Percentiles rank a stretch among this genome's conserved stretches.
Conservation (phyloP, 2,113 vertebrate species). For the Ceyx margarethae region DNA sequence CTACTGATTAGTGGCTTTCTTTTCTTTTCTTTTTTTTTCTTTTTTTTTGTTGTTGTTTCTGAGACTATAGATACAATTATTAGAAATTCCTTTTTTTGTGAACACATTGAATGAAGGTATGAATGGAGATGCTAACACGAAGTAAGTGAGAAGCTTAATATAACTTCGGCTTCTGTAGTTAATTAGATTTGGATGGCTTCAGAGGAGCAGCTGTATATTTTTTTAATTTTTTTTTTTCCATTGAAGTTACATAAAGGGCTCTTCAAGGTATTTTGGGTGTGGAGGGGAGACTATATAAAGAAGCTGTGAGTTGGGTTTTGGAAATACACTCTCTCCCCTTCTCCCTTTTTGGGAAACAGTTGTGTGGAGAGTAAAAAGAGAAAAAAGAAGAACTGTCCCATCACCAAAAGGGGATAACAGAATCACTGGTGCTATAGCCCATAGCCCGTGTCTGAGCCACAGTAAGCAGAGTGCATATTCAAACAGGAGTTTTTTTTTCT, state of each 20-base stretch:
- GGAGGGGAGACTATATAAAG: slow-evolving; percentile 58
- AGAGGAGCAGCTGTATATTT: slow-evolving; percentile 75
- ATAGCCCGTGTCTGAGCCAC: not conserved
- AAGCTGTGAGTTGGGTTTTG: slow-evolving; percentile 61
- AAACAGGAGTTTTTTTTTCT: not conserved
- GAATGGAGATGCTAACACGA: slow-evolving; percentile 77
- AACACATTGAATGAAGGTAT: slow-evolving; percentile 78
- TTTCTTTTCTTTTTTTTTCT: not conserved
- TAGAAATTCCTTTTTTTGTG: slow-evolving; percentile 80
- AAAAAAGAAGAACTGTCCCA: not conserved
- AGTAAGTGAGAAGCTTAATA: slow-evolving; percentile 78
- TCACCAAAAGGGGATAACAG: not conserved
- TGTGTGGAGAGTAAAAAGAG: not conserved
- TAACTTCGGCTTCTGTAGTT: slow-evolving; percentile 73
- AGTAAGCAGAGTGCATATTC: not conserved
- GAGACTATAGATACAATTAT: slow-evolving; percentile 80
- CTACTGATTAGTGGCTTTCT: slow-evolving; percentile 79
- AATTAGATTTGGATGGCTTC: slow-evolving; percentile 84
- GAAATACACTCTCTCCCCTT: slow-evolving; percentile 35
- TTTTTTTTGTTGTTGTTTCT: not conserved
- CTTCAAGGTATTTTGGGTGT: slow-evolving; percentile 76
- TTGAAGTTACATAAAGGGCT: slow-evolving; percentile 68
- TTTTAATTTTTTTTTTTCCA: slow-evolving; percentile 64
- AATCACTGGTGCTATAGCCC: not conserved
- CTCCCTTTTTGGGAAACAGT: not conserved